Conservation (phyloP, 2,888 invertebrate genomes). For the Eupithecia centaureata region DNA sequence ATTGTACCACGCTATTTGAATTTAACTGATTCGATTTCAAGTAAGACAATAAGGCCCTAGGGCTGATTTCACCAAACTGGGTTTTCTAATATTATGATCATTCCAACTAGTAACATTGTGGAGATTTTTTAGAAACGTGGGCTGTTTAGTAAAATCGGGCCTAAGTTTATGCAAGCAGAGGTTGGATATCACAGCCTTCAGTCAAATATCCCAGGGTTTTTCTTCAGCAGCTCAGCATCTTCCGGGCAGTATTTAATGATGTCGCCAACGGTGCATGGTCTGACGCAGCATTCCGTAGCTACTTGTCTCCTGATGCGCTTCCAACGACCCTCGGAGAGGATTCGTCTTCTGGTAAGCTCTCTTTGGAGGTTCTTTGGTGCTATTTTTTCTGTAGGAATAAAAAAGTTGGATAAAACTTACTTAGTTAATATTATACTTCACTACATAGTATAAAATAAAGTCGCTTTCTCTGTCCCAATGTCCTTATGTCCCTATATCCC, state of each 20-base stretch:
- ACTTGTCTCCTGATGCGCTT: slow-evolving; percentile 67
- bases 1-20: too few species aligned
- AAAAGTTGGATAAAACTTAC: background rate
- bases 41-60: too few species aligned
- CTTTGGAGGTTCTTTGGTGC: slow-evolving; percentile 61
- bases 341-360: slow-evolving; percentile 51
- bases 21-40: too few species aligned
- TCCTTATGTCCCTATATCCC: too few species aligned
- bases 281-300: slow-evolving; percentile 68
- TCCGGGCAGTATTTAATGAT: slow-evolving; percentile 71
- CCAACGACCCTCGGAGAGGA: slow-evolving; percentile 56
- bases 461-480: too few species aligned
- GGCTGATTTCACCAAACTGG: background rate
- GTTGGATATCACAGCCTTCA: slow-evolving; percentile 34
- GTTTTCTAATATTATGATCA: background rate
- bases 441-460: too few species aligned
- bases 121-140: background rate
- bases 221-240: slow-evolving; percentile 61
- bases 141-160: background rate
- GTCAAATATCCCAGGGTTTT: slow-evolving; percentile 67
- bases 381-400: slow-evolving; percentile 62
- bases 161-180: background rate
- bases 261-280: slow-evolving; percentile 66
- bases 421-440: too few species aligned
- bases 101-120: background rate